A percentile compares a stretch with the other conserved stretches of the same genome.
phyloP scores from a whole-genome alignment of 2,888 invertebrate genomes.

The Napeogenes sylphis region DNA sequence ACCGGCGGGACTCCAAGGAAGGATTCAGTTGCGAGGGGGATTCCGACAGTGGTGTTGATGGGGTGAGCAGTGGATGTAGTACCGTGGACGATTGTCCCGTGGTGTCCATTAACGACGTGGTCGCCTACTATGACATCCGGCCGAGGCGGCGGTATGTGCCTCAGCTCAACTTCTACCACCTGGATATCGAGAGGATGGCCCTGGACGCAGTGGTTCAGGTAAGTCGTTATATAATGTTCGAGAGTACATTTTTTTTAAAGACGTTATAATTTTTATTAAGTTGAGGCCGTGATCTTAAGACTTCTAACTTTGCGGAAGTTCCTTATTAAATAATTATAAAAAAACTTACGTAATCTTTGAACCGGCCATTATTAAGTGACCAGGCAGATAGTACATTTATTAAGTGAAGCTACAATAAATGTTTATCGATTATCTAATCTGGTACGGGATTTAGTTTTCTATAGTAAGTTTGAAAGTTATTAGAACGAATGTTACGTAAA shows the following conservation, averaged over 20 bases:
- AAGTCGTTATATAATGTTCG: conserved; percentile 30
- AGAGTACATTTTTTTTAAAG: too few species aligned
- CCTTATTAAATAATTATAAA: not conserved
- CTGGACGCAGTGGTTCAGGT: conserved; percentile 65
- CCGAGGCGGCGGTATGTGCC: conserved; percentile 65
- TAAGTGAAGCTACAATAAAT: not conserved
- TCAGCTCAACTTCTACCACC: conserved; percentile 68
- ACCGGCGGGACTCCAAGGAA: conserved; percentile 67
- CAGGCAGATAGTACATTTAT: not conserved
- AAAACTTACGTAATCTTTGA: too few species aligned
- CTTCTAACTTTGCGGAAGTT: not conserved
- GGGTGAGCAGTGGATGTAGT: conserved; percentile 78
- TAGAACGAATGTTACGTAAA: conserved; percentile 45
- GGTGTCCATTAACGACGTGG: conserved; percentile 73
- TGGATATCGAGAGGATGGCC: conserved; percentile 69
- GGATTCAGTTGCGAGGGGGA: conserved; percentile 68
- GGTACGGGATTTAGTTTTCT: conserved; percentile 16
- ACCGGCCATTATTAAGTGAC: too few species aligned
- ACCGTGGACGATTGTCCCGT: conserved; percentile 77
- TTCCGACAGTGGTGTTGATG: conserved; percentile 77
- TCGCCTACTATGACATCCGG: conserved; percentile 69
- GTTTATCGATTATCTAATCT: conserved; percentile 1
- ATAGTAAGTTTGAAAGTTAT: conserved; percentile 35
- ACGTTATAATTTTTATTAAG: not conserved
- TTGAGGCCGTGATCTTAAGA: not conserved